These are phyloP conservation scores for Idaea aversata DNA, from an alignment of 2,888 invertebrate genomes.

Conservation along the genomic window DNA sequence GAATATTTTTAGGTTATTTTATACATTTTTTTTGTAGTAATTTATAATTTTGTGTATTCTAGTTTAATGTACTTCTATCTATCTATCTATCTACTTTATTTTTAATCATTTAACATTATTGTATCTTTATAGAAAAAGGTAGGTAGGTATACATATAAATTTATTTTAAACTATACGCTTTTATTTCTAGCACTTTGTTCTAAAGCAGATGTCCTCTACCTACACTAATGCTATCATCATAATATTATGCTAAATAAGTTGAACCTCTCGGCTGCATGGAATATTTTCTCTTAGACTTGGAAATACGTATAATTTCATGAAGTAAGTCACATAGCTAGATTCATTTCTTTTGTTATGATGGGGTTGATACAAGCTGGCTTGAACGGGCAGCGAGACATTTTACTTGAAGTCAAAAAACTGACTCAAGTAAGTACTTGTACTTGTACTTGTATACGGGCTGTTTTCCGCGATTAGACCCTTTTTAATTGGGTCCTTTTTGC, in stretches of 20 bases:
- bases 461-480: too few relatives aligned
- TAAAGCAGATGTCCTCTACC: conserved; percentile 29
- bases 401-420: neutral
- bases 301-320: neutral
- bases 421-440: too few relatives aligned
- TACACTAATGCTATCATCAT: conserved; percentile 61
- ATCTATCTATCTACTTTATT: too few relatives aligned
- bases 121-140: too few relatives aligned
- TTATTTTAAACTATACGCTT: neutral
- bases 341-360: neutral
- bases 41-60: too few relatives aligned
- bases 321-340: neutral
- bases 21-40: too few relatives aligned
- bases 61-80: too few relatives aligned
- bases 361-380: neutral
- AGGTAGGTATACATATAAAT: neutral
- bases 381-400: neutral
- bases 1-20: too few relatives aligned
- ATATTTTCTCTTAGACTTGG: neutral
- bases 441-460: too few relatives aligned
- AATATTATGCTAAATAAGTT: conserved; percentile 68
- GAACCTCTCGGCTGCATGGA: conserved; percentile 16
- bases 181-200: neutral
- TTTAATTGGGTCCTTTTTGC: too few relatives aligned
- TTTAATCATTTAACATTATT: too few relatives aligned